A percentile compares a stretch with the other conserved stretches of the same genome.
Evolutionary conservation across 2,888 invertebrate species (phyloP).

Genomic region (Metalampra italica): DNA sequence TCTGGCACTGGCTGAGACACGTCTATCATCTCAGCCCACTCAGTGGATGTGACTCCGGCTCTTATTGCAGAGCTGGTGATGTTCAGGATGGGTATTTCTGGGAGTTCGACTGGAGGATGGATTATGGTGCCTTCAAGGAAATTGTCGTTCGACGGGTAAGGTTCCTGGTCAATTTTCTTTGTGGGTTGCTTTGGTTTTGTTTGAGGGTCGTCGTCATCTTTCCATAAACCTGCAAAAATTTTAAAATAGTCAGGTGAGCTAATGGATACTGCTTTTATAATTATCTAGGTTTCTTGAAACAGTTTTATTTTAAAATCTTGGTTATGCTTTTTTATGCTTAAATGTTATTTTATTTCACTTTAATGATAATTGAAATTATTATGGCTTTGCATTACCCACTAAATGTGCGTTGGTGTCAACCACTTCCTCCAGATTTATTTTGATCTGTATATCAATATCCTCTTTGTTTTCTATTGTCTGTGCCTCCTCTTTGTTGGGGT

Average conservation of each 20-base stretch:
- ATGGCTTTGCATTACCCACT: constrained; percentile 53
- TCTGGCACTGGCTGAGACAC: constrained; percentile 88
- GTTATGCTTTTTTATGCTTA: no score
- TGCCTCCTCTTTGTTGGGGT: constrained; percentile 28
- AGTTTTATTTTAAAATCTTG: no score
- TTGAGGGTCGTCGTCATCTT: constrained; percentile 50
- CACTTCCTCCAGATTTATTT: constrained; percentile 80
- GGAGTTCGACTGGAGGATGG: constrained; percentile 53
- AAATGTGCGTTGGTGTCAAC: constrained; percentile 80
- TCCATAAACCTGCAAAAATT: constrained; percentile 57
- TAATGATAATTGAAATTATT: no score
- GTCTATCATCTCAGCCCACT: constrained; percentile 94
- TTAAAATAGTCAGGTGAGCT: constrained; percentile 9
- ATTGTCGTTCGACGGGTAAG: constrained; percentile 38
- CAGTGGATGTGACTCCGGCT: constrained; percentile 74
- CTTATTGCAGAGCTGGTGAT: constrained; percentile 78
- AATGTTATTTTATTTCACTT: no score
- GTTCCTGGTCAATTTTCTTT: constrained; percentile 15
- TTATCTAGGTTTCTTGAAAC: no score
- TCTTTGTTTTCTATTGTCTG: constrained; percentile 33
- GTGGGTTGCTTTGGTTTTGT: constrained; percentile 23
- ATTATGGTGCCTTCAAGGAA: constrained; percentile 61
- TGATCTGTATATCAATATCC: constrained; percentile 45
- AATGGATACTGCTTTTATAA: no score
- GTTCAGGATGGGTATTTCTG: constrained; percentile 81